Conservation (phyloP, 2,888 invertebrate species). For the Sesia apiformis region DNA sequence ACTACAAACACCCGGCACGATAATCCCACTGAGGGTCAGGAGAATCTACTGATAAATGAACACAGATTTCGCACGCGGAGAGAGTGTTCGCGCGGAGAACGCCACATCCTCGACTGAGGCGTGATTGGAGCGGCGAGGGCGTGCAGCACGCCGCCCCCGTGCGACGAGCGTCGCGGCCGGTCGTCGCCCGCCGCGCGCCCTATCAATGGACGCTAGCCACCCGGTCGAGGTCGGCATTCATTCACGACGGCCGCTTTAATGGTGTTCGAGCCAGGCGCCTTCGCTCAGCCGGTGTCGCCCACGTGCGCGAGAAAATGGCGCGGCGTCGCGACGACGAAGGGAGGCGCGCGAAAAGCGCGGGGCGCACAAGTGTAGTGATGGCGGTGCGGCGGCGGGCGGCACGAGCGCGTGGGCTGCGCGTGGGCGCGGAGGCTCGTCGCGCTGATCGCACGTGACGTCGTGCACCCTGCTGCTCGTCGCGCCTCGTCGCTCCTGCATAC, state of each 20-base stretch:
- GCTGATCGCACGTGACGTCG: background rate
- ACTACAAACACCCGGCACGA: slow-evolving; percentile 39
- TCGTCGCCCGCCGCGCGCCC: slow-evolving; percentile 65
- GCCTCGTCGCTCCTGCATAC: slow-evolving; percentile 4
- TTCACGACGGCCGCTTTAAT: slow-evolving; percentile 70
- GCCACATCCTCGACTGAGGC: slow-evolving; percentile 76
- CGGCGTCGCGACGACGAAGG: slow-evolving; percentile 64
- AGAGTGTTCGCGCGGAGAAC: slow-evolving; percentile 60
- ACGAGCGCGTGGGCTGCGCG: slow-evolving; percentile 57
- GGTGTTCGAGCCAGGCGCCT: slow-evolving; percentile 60
- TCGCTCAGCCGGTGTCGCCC: slow-evolving; percentile 49
- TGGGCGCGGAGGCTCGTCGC: slow-evolving; percentile 15
- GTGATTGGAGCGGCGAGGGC: slow-evolving; percentile 67
- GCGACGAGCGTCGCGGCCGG: slow-evolving; percentile 27
- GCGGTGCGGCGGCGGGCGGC: slow-evolving; percentile 30
- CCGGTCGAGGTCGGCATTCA: slow-evolving; percentile 68
- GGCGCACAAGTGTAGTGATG: slow-evolving; percentile 58
- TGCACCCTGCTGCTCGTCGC: background rate
- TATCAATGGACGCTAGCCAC: slow-evolving; percentile 64
- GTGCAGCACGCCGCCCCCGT: slow-evolving; percentile 64
- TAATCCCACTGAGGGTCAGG: slow-evolving; percentile 38
- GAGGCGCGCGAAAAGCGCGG: slow-evolving; percentile 70
- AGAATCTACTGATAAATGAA: slow-evolving; percentile 66
- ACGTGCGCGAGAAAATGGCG: slow-evolving; percentile 74
- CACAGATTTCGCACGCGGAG: slow-evolving; percentile 61